Percentiles rank a stretch among this genome's conserved stretches.
phyloP scores from a whole-genome alignment of 2,797 vertebrate species.

The Cephalopachus bancanus region DNA sequence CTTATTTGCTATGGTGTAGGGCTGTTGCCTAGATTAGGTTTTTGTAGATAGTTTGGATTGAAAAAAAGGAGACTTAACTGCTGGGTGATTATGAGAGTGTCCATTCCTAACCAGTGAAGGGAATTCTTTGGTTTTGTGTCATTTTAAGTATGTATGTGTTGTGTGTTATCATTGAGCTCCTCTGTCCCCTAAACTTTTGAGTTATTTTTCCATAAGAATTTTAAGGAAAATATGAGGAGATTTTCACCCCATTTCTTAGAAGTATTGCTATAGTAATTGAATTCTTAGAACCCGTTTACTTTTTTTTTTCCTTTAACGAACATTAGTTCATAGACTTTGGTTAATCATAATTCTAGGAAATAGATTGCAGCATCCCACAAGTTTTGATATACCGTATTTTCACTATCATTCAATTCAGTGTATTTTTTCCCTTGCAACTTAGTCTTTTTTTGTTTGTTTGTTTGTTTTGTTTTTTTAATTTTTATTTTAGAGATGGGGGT shows the following conservation, averaged over 20 bases:
- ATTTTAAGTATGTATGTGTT: not conserved
- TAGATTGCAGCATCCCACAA: not conserved
- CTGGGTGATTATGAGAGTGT: not conserved
- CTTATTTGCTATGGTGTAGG: not conserved
- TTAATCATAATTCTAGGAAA: not conserved
- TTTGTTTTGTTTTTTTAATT: no score
- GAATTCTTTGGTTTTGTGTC: slow-evolving; percentile 48
- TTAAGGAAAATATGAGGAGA: slow-evolving; percentile 1
- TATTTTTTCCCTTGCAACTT: slow-evolving; percentile 4
- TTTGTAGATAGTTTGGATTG: not conserved
- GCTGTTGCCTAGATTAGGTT: not conserved
- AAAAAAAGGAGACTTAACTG: slow-evolving; percentile 17
- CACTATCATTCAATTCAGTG: not conserved
- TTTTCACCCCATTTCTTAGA: slow-evolving; percentile 33
- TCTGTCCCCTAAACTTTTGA: not conserved
- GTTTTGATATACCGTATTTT: not conserved
- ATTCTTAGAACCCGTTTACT: not conserved
- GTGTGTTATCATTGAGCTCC: not conserved
- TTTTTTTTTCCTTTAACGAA: not conserved
- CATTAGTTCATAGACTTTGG: not conserved
- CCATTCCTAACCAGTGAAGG: not conserved
- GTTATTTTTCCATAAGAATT: not conserved
- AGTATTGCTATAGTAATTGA: not conserved
- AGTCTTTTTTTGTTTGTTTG: no score
- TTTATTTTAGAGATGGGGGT: no score